phyloP scores from a whole-genome alignment of 1,140 invertebrate genomes.

The Microplitis demolitor region DNA sequence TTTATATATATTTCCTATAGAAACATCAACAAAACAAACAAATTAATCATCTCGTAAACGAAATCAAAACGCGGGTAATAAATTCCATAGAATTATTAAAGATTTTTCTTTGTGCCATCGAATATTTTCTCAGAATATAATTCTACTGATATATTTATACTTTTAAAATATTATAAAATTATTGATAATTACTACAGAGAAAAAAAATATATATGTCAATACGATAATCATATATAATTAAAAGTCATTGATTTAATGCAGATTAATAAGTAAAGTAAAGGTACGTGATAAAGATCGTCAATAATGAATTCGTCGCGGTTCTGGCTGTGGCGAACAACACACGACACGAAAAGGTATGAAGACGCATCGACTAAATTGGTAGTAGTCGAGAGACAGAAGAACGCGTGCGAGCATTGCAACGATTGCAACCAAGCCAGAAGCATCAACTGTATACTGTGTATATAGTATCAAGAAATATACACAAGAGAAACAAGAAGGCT shows the following conservation, averaged over 20 bases:
- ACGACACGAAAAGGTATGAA: slow-evolving; percentile 14
- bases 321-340: neutral
- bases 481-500: neutral
- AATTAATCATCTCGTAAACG: neutral
- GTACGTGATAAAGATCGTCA: neutral
- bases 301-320: slow-evolving; percentile 8
- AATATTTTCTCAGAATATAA: too few relatives aligned
- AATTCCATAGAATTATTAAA: too few relatives aligned
- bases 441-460: neutral
- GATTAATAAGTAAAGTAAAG: neutral
- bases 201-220: too few relatives aligned
- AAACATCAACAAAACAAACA: neutral
- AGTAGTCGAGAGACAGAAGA: slow-evolving; percentile 10
- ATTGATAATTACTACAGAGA: too few relatives aligned
- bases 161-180: too few relatives aligned
- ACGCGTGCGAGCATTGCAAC: slow-evolving; percentile 10
- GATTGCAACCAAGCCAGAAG: neutral
- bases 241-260: neutral
- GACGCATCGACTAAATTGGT: slow-evolving; percentile 21
- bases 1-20: too few relatives aligned
- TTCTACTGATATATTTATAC: too few relatives aligned
- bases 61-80: neutral
- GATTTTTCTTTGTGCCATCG: too few relatives aligned
- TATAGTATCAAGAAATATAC: neutral
- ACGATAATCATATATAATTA: neutral